A percentile compares a stretch with the other conserved stretches of the same genome.
Conservation (phyloP, 2,797 vertebrate species). For the Euthynnus affinis region DNA sequence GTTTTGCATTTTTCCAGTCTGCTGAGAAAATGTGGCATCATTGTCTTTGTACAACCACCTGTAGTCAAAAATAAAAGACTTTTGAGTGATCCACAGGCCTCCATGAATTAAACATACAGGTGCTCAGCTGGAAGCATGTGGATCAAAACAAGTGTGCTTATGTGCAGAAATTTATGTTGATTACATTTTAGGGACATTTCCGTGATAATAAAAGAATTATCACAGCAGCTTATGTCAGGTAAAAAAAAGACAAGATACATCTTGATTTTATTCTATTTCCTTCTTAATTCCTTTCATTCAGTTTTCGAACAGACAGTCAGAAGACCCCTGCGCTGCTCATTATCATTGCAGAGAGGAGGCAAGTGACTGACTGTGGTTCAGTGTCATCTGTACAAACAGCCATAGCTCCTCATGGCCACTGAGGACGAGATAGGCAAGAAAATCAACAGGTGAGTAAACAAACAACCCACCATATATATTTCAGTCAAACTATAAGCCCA, state of each 20-base stretch:
- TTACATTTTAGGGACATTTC: slow-evolving; percentile 38
- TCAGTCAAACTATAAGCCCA: not conserved
- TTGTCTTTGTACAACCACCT: slow-evolving; percentile 61
- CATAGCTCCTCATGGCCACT: not conserved
- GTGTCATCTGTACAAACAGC: slow-evolving; percentile 18
- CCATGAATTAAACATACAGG: slow-evolving; percentile 80
- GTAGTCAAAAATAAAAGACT: slow-evolving; percentile 52
- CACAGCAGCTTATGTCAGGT: slow-evolving; percentile 12
- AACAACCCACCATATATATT: not conserved
- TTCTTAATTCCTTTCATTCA: slow-evolving; percentile 4
- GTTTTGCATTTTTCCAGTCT: slow-evolving; percentile 58
- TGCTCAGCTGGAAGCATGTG: slow-evolving; percentile 62
- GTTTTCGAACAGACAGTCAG: slow-evolving; percentile 19
- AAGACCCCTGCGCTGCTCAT: slow-evolving; percentile 24
- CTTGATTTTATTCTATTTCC: slow-evolving; percentile 32
- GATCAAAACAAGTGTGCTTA: slow-evolving; percentile 55
- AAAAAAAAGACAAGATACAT: slow-evolving; percentile 13
- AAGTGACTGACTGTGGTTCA: slow-evolving; percentile 8
- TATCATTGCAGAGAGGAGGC: slow-evolving; percentile 23
- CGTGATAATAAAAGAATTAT: slow-evolving; percentile 42
- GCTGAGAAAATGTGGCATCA: slow-evolving; percentile 52
- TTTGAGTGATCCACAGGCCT: slow-evolving; percentile 49
- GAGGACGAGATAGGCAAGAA: slow-evolving; percentile 24
- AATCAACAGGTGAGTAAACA: slow-evolving; percentile 21
- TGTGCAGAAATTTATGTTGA: slow-evolving; percentile 57